phyloP scores from a whole-genome alignment of 92 coral and sea anemone genomes.

The Paragorgia papillata region DNA sequence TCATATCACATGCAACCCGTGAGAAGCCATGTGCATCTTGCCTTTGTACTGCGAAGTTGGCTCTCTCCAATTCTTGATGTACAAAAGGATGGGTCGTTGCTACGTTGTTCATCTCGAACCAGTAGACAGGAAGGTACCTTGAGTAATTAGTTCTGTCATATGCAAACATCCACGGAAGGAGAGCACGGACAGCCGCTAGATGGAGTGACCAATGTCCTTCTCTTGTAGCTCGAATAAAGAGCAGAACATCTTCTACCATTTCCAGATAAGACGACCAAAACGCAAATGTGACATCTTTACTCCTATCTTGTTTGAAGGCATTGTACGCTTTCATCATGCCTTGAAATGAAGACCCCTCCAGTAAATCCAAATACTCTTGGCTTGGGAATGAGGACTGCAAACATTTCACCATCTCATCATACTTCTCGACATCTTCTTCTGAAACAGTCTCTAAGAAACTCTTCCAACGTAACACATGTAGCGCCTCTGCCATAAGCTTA shows the following conservation, averaged over 20 bases:
- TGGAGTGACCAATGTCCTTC: slow-evolving; percentile 51
- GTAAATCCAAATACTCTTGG: slow-evolving; percentile 38
- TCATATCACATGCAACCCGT: slow-evolving; percentile 9
- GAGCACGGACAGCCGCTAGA: slow-evolving; percentile 29
- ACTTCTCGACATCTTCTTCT: not conserved
- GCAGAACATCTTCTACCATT: slow-evolving; percentile 47
- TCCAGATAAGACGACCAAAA: slow-evolving; percentile 65
- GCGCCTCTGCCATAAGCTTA: slow-evolving; percentile 23
- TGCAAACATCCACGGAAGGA: slow-evolving; percentile 52
- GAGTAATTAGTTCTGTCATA: slow-evolving; percentile 47
- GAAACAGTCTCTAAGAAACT: slow-evolving; percentile 16
- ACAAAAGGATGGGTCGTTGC: slow-evolving; percentile 10
- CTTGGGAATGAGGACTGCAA: slow-evolving; percentile 8
- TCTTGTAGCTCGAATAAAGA: slow-evolving; percentile 31
- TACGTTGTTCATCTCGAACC: slow-evolving; percentile 18
- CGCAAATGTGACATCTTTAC: not conserved
- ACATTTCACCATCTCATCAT: not conserved
- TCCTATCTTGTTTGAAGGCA: not conserved
- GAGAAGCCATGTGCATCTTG: slow-evolving; percentile 14
- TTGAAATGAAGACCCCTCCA: slow-evolving; percentile 13
- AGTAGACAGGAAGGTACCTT: not conserved
- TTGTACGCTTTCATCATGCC: not conserved
- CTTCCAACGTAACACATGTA: too few relatives aligned
- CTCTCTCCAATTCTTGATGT: not conserved
- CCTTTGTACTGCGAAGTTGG: slow-evolving; percentile 31